These are phyloP conservation scores for Matsumurasca onukii DNA, from an alignment of 1,140 invertebrate genomes.

Conservation along the genomic window DNA sequence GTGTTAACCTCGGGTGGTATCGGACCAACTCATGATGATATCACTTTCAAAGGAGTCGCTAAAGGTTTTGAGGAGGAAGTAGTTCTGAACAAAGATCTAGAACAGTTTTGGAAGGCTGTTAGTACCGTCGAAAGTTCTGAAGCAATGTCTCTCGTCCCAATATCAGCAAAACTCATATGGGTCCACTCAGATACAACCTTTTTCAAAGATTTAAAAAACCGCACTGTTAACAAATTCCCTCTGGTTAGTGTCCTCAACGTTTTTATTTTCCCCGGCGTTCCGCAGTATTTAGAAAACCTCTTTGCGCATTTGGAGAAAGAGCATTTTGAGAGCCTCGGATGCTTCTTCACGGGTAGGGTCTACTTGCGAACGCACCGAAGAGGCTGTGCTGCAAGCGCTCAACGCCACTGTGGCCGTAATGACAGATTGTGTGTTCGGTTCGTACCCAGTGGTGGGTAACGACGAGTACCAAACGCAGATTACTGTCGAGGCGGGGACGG, in stretches of 20 bases:
- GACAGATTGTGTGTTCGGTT: slow-evolving; percentile 61
- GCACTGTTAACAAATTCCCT: slow-evolving; percentile 52
- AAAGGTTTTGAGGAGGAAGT: slow-evolving; percentile 66
- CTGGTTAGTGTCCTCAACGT: slow-evolving; percentile 71
- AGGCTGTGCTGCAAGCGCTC: slow-evolving; percentile 55
- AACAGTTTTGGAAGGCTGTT: slow-evolving; percentile 57
- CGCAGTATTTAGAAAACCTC: slow-evolving; percentile 60
- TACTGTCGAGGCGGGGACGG: slow-evolving; percentile 50
- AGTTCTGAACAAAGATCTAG: slow-evolving; percentile 58
- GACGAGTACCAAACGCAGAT: slow-evolving; percentile 49
- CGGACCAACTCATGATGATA: slow-evolving; percentile 84
- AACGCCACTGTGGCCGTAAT: slow-evolving; percentile 55
- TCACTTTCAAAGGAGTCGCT: slow-evolving; percentile 77
- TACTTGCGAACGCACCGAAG: slow-evolving; percentile 60
- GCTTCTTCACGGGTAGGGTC: slow-evolving; percentile 49
- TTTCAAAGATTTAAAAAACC: not conserved
- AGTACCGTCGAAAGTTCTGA: slow-evolving; percentile 31
- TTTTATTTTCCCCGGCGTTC: slow-evolving; percentile 77
- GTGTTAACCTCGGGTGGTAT: slow-evolving; percentile 81
- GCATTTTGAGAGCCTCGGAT: slow-evolving; percentile 38
- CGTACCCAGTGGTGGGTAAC: slow-evolving; percentile 63
- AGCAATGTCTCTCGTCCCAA: slow-evolving; percentile 36
- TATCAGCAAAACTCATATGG: slow-evolving; percentile 33
- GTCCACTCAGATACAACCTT: not conserved
- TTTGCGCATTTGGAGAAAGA: slow-evolving; percentile 51